Percentiles rank a stretch among this genome's conserved stretches.
These are phyloP conservation scores for Nerophis ophidion DNA, from an alignment of 2,113 vertebrate genomes.

Conservation along the genomic window DNA sequence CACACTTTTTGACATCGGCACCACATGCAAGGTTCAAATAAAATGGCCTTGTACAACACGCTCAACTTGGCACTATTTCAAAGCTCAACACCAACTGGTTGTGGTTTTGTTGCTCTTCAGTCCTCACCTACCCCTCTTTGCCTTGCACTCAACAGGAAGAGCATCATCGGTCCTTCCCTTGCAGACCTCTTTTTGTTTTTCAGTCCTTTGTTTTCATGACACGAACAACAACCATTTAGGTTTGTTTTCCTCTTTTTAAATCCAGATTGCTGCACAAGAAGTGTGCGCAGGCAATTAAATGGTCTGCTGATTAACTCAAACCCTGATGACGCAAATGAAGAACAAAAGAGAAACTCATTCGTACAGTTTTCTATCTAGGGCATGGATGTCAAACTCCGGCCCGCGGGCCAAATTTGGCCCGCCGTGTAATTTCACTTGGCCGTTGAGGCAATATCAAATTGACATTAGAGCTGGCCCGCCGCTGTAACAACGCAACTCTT, in stretches of 20 bases:
- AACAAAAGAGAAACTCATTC: background rate
- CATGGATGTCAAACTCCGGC: no score
- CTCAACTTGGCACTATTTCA: slow-evolving; percentile 52
- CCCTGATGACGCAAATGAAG: background rate
- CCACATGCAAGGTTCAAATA: slow-evolving; percentile 38
- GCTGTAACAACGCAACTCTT: no score
- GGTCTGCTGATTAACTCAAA: slow-evolving; percentile 6
- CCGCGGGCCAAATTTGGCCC: no score
- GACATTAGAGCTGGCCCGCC: no score
- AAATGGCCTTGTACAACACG: slow-evolving; percentile 38
- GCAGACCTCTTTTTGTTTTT: slow-evolving; percentile 13
- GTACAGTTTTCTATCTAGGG: no score
- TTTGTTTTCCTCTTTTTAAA: slow-evolving; percentile 26
- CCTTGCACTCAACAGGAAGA: slow-evolving; percentile 26
- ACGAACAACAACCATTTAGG: slow-evolving; percentile 21
- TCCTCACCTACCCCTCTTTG: background rate
- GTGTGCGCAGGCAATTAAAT: slow-evolving; percentile 7
- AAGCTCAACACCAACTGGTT: slow-evolving; percentile 30
- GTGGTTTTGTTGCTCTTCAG: slow-evolving; percentile 29
- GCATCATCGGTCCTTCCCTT: slow-evolving; percentile 27
- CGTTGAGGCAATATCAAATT: no score
- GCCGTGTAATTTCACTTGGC: no score
- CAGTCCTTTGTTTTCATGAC: slow-evolving; percentile 41
- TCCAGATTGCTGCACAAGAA: slow-evolving; percentile 17
- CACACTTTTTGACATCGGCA: slow-evolving; percentile 59